These are phyloP conservation scores for Drosophila baimaii DNA, from an alignment of 1,140 invertebrate species.

Conservation along the genomic window DNA sequence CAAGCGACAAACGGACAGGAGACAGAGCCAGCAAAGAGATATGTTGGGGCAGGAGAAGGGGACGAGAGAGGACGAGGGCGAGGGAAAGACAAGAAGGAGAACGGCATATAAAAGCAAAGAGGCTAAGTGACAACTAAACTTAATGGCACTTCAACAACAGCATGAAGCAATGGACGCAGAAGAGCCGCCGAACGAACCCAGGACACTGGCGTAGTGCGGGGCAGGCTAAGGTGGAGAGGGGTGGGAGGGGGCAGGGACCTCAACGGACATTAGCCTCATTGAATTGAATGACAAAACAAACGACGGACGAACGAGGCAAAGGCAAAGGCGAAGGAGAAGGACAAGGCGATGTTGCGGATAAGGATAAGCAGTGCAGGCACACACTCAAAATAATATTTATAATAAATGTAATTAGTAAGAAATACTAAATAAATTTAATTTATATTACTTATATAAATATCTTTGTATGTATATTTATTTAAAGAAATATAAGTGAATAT, in stretches of 20 bases:
- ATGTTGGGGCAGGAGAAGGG: not conserved
- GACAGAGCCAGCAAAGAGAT: constrained; percentile 12
- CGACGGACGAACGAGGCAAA: constrained; percentile 55
- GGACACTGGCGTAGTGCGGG: constrained; percentile 11
- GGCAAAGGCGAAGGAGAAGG: constrained; percentile 47
- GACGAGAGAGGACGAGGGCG: not conserved
- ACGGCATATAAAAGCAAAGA: constrained; percentile 81
- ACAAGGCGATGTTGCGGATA: constrained; percentile 75
- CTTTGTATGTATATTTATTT: no score
- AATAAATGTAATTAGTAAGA: not conserved
- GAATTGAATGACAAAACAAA: constrained; percentile 84
- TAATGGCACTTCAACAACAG: constrained; percentile 84
- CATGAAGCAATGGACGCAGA: constrained; percentile 81
- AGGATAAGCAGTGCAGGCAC: constrained; percentile 72
- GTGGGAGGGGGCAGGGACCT: constrained; percentile 38
- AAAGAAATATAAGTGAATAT: not conserved
- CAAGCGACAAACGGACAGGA: constrained; percentile 49
- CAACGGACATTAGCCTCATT: constrained; percentile 84
- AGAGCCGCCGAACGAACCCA: constrained; percentile 52
- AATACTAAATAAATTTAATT: not conserved
- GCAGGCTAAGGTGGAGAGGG: not conserved
- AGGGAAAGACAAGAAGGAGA: constrained; percentile 8
- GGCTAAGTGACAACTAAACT: constrained; percentile 84
- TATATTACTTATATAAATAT: not conserved
- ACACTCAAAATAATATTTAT: not conserved